These are phyloP conservation scores for Cephalophus harveyi DNA, from an alignment of 2,113 vertebrate species.

Conservation along the genomic window DNA sequence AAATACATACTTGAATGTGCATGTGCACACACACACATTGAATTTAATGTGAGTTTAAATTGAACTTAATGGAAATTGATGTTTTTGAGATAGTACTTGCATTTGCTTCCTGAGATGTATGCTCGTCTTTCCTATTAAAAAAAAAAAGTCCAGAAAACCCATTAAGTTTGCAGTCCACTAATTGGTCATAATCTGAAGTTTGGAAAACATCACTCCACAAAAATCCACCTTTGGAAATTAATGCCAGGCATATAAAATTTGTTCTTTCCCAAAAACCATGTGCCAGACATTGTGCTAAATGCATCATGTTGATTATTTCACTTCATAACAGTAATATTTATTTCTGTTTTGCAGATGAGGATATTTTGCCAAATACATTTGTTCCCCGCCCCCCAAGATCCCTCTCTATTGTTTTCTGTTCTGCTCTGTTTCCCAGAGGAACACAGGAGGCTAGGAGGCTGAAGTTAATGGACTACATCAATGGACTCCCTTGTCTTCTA, in stretches of 20 bases:
- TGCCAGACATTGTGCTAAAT: neutral
- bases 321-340: neutral
- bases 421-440: neutral
- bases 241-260: neutral
- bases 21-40: neutral
- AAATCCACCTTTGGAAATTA: neutral
- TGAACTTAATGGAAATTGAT: constrained; percentile 7
- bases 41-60: neutral
- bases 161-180: neutral
- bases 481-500: neutral
- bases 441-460: neutral
- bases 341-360: neutral
- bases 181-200: neutral
- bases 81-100: neutral
- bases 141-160: neutral
- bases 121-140: neutral
- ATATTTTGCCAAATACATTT: neutral
- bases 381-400: neutral
- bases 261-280: neutral
- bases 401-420: neutral
- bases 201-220: neutral
- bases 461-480: neutral
- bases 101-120: neutral
- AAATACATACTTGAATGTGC: neutral
- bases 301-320: neutral